Conservation (phyloP, 2,797 vertebrate species). For the Cottoperca gobio region DNA sequence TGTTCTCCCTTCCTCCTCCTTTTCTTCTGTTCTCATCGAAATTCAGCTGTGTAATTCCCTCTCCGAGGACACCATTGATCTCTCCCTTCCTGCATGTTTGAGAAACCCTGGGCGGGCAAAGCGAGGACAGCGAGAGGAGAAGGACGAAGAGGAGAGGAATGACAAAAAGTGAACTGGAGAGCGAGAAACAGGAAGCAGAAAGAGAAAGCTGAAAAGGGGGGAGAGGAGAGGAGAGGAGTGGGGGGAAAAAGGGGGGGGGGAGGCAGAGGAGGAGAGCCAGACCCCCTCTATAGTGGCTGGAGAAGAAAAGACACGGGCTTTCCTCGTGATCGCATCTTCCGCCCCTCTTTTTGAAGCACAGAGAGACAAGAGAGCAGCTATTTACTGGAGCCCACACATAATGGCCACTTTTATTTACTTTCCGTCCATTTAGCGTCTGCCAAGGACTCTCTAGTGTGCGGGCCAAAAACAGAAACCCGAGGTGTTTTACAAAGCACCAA, state of each 20-base stretch:
- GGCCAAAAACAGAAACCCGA: conserved; percentile 76
- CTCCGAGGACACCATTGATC: conserved; percentile 81
- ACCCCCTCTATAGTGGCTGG: conserved; percentile 60
- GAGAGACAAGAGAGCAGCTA: conserved; percentile 80
- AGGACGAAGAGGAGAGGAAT: conserved; percentile 49
- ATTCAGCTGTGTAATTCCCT: conserved; percentile 78
- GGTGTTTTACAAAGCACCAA: conserved; percentile 74
- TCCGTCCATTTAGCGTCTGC: conserved; percentile 78
- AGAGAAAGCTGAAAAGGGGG: conserved; percentile 45
- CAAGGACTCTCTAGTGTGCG: conserved; percentile 73
- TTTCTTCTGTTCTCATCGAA: conserved; percentile 80
- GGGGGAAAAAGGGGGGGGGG: conserved; percentile 17
- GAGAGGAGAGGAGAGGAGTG: conserved; percentile 10
- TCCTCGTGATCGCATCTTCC: conserved; percentile 82
- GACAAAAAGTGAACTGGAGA: conserved; percentile 46
- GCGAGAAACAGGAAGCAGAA: conserved; percentile 50
- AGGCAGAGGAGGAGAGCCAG: conserved; percentile 40
- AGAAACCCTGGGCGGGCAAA: conserved; percentile 66
- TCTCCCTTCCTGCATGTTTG: conserved; percentile 71
- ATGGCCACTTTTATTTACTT: conserved; percentile 86
- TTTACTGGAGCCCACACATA: conserved; percentile 82
- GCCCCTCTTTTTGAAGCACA: conserved; percentile 80
- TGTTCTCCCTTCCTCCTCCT: conserved; percentile 76
- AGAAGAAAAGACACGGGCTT: conserved; percentile 82
- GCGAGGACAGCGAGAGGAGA: conserved; percentile 47